Conservation (phyloP, 1,140 invertebrate species). For the Zaprionus kolodkinae region DNA sequence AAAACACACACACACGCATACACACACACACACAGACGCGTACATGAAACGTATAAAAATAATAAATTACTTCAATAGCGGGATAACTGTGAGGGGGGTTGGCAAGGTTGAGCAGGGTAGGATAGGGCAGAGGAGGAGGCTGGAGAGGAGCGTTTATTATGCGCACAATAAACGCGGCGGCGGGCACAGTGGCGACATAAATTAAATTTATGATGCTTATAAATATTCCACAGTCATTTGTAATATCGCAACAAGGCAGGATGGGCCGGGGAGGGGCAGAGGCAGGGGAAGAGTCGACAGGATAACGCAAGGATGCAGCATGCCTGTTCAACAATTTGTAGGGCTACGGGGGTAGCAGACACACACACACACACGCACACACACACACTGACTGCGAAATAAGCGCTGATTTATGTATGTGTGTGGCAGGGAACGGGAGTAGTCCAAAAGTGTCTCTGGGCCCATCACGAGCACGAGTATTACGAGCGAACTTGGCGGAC, state of each 20-base stretch:
- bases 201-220: constrained; percentile 76
- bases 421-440: constrained; percentile 7
- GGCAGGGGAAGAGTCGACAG: constrained; percentile 47
- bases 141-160: constrained; percentile 71
- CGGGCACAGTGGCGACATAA: constrained; percentile 71
- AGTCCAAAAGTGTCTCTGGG: constrained; percentile 43
- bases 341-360: constrained; percentile 50
- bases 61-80: constrained; percentile 77
- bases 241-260: constrained; percentile 61
- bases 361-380: constrained; percentile 18
- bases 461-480: constrained; percentile 39
- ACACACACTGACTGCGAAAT: constrained; percentile 42
- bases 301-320: constrained; percentile 75
- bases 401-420: constrained; percentile 68
- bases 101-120: background rate
- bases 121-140: constrained; percentile 47
- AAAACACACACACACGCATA: constrained; percentile 36
- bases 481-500: constrained; percentile 30
- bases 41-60: constrained; percentile 77
- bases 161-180: constrained; percentile 78
- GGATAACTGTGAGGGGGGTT: constrained; percentile 28
- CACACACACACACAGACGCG: constrained; percentile 22
- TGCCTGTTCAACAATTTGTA: constrained; percentile 74
- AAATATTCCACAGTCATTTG: constrained; percentile 76
- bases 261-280: background rate